Evolutionary conservation across 2,888 invertebrate genomes (phyloP).

Genomic region (Drosophila nigritarsus): DNA sequence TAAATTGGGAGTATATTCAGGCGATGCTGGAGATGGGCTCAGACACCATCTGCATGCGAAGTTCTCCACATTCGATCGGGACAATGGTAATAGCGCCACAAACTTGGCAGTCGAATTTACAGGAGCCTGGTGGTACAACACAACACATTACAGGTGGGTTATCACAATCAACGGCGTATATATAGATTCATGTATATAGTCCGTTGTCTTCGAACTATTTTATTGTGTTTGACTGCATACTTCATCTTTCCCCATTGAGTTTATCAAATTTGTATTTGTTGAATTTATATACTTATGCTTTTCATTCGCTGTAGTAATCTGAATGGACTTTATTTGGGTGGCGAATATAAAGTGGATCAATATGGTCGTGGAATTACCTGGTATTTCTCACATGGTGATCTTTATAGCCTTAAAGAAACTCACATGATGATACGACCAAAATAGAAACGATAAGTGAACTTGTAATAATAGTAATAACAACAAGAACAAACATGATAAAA

Average conservation of each 20-base stretch:
- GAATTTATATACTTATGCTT: neutral
- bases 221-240: neutral
- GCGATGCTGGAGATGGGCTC: constrained; percentile 89
- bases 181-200: neutral
- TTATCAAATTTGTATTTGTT: neutral
- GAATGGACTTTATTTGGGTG: constrained; percentile 87
- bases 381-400: constrained; percentile 86
- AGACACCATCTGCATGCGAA: constrained; percentile 88
- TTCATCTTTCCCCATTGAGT: neutral
- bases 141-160: neutral
- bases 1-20: constrained; percentile 88
- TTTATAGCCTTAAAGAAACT: constrained; percentile 85
- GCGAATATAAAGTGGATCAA: constrained; percentile 85
- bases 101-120: constrained; percentile 88
- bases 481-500: neutral
- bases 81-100: constrained; percentile 89
- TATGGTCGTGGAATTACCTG: constrained; percentile 30
- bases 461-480: neutral
- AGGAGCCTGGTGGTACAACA: constrained; percentile 90
- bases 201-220: constrained; percentile 84
- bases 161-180: neutral
- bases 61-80: constrained; percentile 88
- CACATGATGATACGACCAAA: constrained; percentile 88
- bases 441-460: neutral
- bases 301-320: constrained; percentile 86